A percentile compares a stretch with the other conserved stretches of the same genome.
These are phyloP conservation scores for Galleria mellonella DNA, from an alignment of 1,140 invertebrate species.

Conservation along the genomic window DNA sequence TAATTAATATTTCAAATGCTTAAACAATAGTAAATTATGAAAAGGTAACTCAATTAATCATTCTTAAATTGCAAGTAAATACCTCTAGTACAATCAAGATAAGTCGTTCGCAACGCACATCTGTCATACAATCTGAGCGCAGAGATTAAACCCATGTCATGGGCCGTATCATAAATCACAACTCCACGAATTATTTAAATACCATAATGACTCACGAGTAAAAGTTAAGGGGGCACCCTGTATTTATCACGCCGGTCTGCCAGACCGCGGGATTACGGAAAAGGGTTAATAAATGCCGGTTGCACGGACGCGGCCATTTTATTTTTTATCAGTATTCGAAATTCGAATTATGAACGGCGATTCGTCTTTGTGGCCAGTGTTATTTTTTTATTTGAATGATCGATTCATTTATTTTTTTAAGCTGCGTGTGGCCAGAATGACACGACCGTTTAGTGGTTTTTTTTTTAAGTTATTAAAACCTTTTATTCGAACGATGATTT, in stretches of 20 bases:
- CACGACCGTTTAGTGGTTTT: neutral
- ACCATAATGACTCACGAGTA: conserved; percentile 40
- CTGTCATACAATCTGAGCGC: conserved; percentile 31
- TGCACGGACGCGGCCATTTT: conserved; percentile 34
- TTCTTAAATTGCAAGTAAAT: neutral
- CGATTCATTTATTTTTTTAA: conserved; percentile 7
- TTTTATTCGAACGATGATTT: neutral
- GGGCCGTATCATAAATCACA: conserved; percentile 37
- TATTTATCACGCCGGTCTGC: conserved; percentile 44
- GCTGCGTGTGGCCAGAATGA: conserved; percentile 5
- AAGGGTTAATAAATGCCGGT: conserved; percentile 51
- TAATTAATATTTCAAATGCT: no score
- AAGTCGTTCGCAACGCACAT: conserved; percentile 12
- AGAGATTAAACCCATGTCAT: conserved; percentile 30
- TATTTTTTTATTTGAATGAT: conserved; percentile 16
- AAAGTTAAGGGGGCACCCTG: conserved; percentile 42
- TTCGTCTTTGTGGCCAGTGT: conserved; percentile 26
- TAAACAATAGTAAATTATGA: no score
- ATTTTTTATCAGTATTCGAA: conserved; percentile 47
- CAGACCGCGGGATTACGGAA: conserved; percentile 34
- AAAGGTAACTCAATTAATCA: no score
- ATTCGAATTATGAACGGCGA: conserved; percentile 50
- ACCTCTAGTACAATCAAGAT: conserved; percentile 14
- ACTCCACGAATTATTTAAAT: conserved; percentile 47
- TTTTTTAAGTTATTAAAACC: neutral